A percentile compares a stretch with the other conserved stretches of the same genome.
phyloP scores from a whole-genome alignment of 2,888 invertebrate species.

The Matsumyia berberina region DNA sequence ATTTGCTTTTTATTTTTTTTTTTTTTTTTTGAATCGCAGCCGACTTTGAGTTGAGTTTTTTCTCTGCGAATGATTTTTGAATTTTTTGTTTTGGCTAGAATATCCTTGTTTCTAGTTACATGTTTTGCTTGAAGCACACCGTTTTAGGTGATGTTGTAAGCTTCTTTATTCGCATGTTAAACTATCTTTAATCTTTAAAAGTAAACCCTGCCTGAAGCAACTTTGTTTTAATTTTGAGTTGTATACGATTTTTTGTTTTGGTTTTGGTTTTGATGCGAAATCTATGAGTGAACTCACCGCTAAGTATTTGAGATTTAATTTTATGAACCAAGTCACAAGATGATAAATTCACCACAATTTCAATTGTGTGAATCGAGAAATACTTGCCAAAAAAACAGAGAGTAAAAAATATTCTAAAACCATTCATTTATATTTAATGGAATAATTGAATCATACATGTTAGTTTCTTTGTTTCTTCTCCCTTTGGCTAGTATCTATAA shows the following conservation, averaged over 20 bases:
- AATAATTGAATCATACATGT: no score
- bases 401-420: no score
- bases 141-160: background rate
- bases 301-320: background rate
- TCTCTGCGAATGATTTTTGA: background rate
- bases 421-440: no score
- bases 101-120: conserved; percentile 14
- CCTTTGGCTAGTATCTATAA: no score
- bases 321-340: conserved; percentile 8
- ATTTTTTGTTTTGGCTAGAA: background rate
- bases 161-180: conserved; percentile 4
- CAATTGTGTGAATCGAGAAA: no score
- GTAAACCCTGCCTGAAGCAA: no score
- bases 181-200: background rate
- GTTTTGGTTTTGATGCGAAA: background rate
- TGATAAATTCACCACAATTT: background rate
- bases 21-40: background rate
- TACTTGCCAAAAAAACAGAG: no score
- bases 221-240: background rate
- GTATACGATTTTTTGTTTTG: background rate
- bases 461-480: no score
- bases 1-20: conserved; percentile 5
- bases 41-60: conserved; percentile 8
- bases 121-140: conserved; percentile 6
- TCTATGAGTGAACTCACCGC: background rate